Evolutionary conservation across 2,113 vertebrate species (phyloP).

Genomic region (Xenopus borealis): DNA sequence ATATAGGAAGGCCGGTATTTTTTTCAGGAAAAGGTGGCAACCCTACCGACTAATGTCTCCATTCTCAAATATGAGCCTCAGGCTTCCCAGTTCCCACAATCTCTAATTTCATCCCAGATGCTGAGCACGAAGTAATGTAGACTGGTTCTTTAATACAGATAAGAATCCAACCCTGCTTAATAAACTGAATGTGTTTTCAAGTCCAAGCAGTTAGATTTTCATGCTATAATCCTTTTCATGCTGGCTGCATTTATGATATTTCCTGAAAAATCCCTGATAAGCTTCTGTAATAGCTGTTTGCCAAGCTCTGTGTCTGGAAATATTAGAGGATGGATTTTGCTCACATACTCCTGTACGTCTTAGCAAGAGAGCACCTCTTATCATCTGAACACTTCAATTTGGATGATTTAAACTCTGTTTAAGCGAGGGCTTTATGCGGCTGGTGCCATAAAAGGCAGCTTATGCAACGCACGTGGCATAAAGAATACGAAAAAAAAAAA

Average conservation of each 20-base stretch:
- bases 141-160: slow-evolving; percentile 18
- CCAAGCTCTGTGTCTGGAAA: slow-evolving; percentile 24
- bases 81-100: no score
- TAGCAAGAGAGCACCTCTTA: slow-evolving; percentile 25
- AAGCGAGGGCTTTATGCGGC: slow-evolving; percentile 20
- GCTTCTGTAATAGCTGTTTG: slow-evolving; percentile 33
- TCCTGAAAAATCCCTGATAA: slow-evolving; percentile 43
- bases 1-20: no score
- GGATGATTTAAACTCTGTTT: slow-evolving; percentile 16
- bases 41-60: no score
- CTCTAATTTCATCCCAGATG: no score
- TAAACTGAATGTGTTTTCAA: slow-evolving; percentile 32
- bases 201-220: slow-evolving; percentile 34
- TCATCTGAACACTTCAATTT: slow-evolving; percentile 30
- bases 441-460: background rate
- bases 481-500: no score
- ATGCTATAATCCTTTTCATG: slow-evolving; percentile 36
- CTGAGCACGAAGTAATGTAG: background rate
- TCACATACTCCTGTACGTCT: slow-evolving; percentile 20
- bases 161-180: slow-evolving; percentile 35
- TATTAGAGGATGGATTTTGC: slow-evolving; percentile 35
- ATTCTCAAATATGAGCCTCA: no score
- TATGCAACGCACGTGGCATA: no score
- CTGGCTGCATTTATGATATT: slow-evolving; percentile 41
- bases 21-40: no score